Evolutionary conservation across 2,797 vertebrate genomes (phyloP), one percentile per base, ranked within the genome.

Genomic region (Esox lucius): DNA sequence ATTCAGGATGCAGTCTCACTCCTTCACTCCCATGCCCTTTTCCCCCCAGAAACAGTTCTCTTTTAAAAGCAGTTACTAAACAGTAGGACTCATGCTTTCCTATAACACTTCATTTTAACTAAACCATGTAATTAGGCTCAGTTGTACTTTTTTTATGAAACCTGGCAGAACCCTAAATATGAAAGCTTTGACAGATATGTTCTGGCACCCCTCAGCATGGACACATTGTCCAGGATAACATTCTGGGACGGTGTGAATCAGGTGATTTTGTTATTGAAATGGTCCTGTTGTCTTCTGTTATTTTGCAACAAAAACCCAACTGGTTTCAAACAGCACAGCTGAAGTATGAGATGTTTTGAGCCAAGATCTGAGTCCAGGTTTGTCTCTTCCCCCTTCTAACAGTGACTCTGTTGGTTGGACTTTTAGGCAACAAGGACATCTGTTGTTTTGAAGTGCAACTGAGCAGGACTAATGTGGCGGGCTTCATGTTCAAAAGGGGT

Each of bases 211-310:
- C 11, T 24, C 66, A 62, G 70, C 59, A 17, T 31, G 9, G 78
- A 70, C 71, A 61, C 73, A 53, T 74, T 75, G 77, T 76, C 31
- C n/a, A 70, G 46, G 71, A 49, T 91, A 77, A 89, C 86, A 87
- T 89, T 89, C 80, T 61, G 61, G 78, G 73, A 61, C 33, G 17
- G 59, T 73, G 39, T 68, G 1, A 35, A 75, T 81, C 83, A 74
- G 76, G 64, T 83, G 22, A 78, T 80, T 83, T 73, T 13, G 61
- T 67, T 39, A 31, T 68, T n/a, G 22, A 75, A 56, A 71, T 39
- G 4, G 39, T 33, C 5, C 9, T 15, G 16, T 48, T 67, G 13
- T 81, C 61, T 72, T 78, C 53, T 35, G 69, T 77, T 64, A 59
- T 53, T 15, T 39, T 46, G 26, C 15, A 2, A 19, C 35, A 17